phyloP scores from a whole-genome alignment of 2,888 invertebrate genomes.

The Zelleria hepariella region DNA sequence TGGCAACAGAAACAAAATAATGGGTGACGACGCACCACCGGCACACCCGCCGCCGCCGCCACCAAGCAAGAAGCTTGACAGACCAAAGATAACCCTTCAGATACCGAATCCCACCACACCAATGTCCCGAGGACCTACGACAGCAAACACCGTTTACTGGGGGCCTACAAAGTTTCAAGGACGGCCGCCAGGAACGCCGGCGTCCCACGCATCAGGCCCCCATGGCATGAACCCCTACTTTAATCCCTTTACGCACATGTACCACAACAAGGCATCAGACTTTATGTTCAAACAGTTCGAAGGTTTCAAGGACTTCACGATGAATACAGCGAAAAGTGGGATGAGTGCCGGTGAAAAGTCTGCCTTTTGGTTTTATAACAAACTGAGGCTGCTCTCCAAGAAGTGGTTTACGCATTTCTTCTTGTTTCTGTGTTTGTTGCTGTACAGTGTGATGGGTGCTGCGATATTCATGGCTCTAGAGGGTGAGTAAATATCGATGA shows the following conservation, averaged over 20 bases:
- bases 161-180: constrained; percentile 35
- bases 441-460: constrained; percentile 88
- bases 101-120: constrained; percentile 43
- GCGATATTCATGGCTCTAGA: constrained; percentile 84
- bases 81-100: constrained; percentile 66
- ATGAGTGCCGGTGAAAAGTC: constrained; percentile 87
- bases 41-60: constrained; percentile 51
- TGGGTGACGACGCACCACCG: constrained; percentile 44
- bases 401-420: constrained; percentile 93
- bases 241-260: constrained; percentile 61
- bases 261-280: constrained; percentile 79
- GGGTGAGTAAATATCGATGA: constrained; percentile 72
- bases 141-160: constrained; percentile 33
- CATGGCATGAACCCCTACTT: constrained; percentile 50
- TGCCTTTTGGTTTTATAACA: constrained; percentile 84
- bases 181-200: constrained; percentile 40
- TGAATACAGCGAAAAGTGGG: constrained; percentile 80
- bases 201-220: constrained; percentile 46
- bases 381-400: constrained; percentile 81
- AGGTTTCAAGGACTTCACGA: constrained; percentile 83
- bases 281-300: constrained; percentile 86
- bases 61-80: constrained; percentile 32
- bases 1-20: constrained; percentile 13
- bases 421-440: constrained; percentile 80
- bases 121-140: constrained; percentile 29